A percentile compares a stretch with the other conserved stretches of the same genome.
These are phyloP conservation scores for Elegia similella DNA, from an alignment of 2,888 invertebrate genomes.

Conservation along the genomic window DNA sequence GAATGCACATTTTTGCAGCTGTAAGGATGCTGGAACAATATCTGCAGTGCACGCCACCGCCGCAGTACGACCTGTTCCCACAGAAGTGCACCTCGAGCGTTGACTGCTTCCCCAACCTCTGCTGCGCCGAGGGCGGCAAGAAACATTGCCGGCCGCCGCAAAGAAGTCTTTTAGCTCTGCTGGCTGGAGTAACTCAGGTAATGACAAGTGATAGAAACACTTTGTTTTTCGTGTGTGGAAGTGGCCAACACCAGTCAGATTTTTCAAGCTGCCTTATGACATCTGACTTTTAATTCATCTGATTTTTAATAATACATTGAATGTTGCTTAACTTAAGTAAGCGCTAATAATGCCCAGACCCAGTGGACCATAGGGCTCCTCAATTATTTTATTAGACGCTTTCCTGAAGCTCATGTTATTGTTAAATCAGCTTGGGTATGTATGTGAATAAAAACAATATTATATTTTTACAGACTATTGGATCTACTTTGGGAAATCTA, in stretches of 20 bases:
- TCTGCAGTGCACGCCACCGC: slow-evolving; percentile 88
- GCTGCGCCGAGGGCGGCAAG: slow-evolving; percentile 88
- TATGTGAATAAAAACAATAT: slow-evolving; percentile 1
- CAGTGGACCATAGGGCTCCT: too few species aligned
- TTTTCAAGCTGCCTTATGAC: too few species aligned
- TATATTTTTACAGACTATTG: slow-evolving; percentile 56
- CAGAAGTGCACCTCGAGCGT: slow-evolving; percentile 86
- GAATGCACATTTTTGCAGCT: slow-evolving; percentile 45
- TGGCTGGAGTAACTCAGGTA: slow-evolving; percentile 84
- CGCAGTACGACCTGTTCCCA: slow-evolving; percentile 86
- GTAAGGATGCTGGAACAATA: slow-evolving; percentile 83
- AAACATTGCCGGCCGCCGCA: slow-evolving; percentile 88
- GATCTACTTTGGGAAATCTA: slow-evolving; percentile 53
- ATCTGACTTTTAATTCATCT: too few species aligned
- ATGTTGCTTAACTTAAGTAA: too few species aligned
- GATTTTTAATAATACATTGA: too few species aligned
- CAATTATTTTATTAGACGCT: too few species aligned
- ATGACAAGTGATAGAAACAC: too few species aligned
- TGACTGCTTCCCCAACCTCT: slow-evolving; percentile 90
- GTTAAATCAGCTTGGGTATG: too few species aligned
- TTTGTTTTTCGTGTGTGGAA: too few species aligned
- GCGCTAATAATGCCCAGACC: too few species aligned
- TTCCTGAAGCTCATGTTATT: too few species aligned
- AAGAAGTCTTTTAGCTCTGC: slow-evolving; percentile 84
- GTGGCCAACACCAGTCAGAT: too few species aligned